Conservation (phyloP, 2,888 invertebrate genomes). For the Rotaria macrura region DNA sequence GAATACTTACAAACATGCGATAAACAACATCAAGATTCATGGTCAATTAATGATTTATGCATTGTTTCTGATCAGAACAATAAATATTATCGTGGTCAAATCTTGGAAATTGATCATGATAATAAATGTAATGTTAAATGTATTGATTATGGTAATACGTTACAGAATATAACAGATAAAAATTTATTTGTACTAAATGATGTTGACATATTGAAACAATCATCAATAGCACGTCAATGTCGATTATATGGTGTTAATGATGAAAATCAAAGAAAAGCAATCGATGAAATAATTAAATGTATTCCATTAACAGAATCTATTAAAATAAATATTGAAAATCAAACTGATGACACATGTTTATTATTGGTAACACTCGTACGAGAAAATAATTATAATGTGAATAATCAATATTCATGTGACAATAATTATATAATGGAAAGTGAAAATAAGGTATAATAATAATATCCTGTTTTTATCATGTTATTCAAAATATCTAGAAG, state of each 20-base stretch:
- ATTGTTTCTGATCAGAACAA: not conserved
- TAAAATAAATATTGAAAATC: not conserved
- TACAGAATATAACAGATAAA: not conserved
- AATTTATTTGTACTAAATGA: not conserved
- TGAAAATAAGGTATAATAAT: slow-evolving; percentile 50
- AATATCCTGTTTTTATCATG: no score
- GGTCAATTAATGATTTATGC: not conserved
- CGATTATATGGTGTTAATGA: not conserved
- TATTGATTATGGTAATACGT: slow-evolving; percentile 4
- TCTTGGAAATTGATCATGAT: not conserved
- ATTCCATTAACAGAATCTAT: not conserved
- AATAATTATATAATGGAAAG: not conserved
- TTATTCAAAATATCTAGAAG: no score
- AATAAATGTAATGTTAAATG: not conserved
- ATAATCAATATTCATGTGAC: not conserved
- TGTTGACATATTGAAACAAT: not conserved
- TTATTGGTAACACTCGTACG: not conserved
- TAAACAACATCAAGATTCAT: not conserved
- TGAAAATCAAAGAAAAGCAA: not conserved
- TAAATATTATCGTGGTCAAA: not conserved
- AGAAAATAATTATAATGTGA: not conserved
- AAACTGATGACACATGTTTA: not conserved
- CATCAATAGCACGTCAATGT: not conserved
- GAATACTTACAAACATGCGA: not conserved
- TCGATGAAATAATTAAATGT: not conserved